Base-by-base conservation (phyloP, 2,888 invertebrate genomes). In the Aporophyla lueneburgensis region DNA sequence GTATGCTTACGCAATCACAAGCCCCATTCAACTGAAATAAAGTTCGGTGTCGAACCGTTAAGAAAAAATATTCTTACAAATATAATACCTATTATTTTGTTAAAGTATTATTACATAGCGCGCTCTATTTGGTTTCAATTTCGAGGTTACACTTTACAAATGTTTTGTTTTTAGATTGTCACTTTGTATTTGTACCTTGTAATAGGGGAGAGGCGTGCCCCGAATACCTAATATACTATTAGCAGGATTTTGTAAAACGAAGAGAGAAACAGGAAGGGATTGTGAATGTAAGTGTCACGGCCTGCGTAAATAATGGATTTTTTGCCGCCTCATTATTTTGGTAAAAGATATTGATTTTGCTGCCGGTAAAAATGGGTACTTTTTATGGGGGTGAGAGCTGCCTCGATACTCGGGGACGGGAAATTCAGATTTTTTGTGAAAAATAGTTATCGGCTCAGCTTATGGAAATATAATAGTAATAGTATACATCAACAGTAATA, bases 131-230 rank as follows among this genome's bases (percentile, higher is more conserved):
- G 87, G 89, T 92, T 93, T 93, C 92, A 92, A 92, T 93, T 92
- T 90, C 89, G 82, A 82, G 86, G 88, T 89, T 88, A 88, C 88
- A 88, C 86, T 90, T 92, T 88, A 88, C 90, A 90, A 67, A 89
- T 89, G 89, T 90, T 94, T 93, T 93, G 92, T 93, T 94, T n/a
- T 93, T 90, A 91, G 91, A 91, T 91, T 92, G 92, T 93, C 94
- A 92, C 92, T 94, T 93, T 93, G 92, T 94, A 93, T 94, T 95
- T 94, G 93, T 93, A 92, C 91, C 92, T 93, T 94, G 94, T 95
- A 95, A 94, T 94, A 93, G 93, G 91, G 89, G 87, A 84, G 81
- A 88, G 80, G 88, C 94, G 94, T 95, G 95, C 88, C 89, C 78
- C 43, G 94, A 94, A 94, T 95, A 89, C 87, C 79, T 89, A 91